These are phyloP conservation scores for Myanophis thanlyinensis DNA, from an alignment of 2,113 vertebrate species.

Conservation along the genomic window DNA sequence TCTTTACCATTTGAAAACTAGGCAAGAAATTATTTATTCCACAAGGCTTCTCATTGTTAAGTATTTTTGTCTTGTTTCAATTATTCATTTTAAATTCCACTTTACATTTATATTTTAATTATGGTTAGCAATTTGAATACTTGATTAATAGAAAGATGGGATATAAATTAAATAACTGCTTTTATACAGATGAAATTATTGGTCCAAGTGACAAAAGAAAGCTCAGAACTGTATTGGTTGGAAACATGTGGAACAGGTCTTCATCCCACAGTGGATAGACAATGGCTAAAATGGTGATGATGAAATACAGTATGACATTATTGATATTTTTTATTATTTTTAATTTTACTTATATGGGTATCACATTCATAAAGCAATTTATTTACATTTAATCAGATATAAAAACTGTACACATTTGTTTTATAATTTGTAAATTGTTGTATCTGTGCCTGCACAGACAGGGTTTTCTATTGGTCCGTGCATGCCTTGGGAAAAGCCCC, in stretches of 20 bases:
- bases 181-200: background rate
- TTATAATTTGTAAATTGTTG: background rate
- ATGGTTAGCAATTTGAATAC: background rate
- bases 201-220: background rate
- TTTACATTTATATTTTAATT: background rate
- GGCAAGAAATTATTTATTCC: background rate
- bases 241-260: background rate
- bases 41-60: background rate
- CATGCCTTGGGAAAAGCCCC: too few species aligned
- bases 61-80: background rate
- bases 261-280: background rate
- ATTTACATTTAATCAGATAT: background rate
- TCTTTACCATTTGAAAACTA: background rate
- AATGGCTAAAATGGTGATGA: background rate
- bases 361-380: background rate
- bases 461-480: too few species aligned
- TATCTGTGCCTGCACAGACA: too few species aligned
- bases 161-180: background rate
- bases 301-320: background rate
- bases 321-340: background rate
- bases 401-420: background rate
- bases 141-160: background rate
- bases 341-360: background rate
- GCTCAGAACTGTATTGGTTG: background rate
- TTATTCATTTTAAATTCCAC: background rate